Conservation (phyloP, 2,888 invertebrate species). For the Protodeltote pygarga region DNA sequence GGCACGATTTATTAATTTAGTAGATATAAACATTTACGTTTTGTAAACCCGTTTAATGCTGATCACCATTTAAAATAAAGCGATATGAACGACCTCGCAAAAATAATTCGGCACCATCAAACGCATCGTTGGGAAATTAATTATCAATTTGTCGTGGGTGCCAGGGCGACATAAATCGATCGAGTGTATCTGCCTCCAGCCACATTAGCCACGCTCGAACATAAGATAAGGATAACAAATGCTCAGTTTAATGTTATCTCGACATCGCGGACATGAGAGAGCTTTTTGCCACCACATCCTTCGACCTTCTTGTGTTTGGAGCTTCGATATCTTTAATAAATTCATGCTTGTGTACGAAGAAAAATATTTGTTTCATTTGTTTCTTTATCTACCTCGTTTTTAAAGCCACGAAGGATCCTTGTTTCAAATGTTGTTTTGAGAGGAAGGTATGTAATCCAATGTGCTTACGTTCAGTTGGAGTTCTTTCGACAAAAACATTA, state of each 20-base stretch:
- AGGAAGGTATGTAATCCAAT: slow-evolving; percentile 9
- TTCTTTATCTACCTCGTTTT: slow-evolving; percentile 35
- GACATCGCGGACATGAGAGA: slow-evolving; percentile 84
- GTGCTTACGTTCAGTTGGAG: background rate
- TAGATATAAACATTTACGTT: slow-evolving; percentile 45
- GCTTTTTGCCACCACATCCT: slow-evolving; percentile 86
- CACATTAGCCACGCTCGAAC: slow-evolving; percentile 85
- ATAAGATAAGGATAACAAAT: slow-evolving; percentile 86
- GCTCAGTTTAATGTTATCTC: slow-evolving; percentile 86
- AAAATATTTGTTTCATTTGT: slow-evolving; percentile 44
- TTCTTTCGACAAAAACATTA: slow-evolving; percentile 19
- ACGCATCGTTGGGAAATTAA: slow-evolving; percentile 82
- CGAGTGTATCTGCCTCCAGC: slow-evolving; percentile 80
- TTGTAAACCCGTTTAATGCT: slow-evolving; percentile 63
- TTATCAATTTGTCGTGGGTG: slow-evolving; percentile 87
- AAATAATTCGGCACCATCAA: slow-evolving; percentile 84
- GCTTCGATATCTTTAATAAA: slow-evolving; percentile 59
- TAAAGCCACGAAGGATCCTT: slow-evolving; percentile 11
- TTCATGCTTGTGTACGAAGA: slow-evolving; percentile 48
- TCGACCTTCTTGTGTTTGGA: slow-evolving; percentile 71
- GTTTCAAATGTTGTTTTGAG: slow-evolving; percentile 9
- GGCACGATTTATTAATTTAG: slow-evolving; percentile 46
- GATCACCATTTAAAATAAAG: slow-evolving; percentile 63
- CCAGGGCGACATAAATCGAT: slow-evolving; percentile 86
- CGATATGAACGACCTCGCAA: slow-evolving; percentile 64